Base-by-base conservation (phyloP, 2,888 invertebrate genomes). In the Himalopsyche kuldschensis region DNA sequence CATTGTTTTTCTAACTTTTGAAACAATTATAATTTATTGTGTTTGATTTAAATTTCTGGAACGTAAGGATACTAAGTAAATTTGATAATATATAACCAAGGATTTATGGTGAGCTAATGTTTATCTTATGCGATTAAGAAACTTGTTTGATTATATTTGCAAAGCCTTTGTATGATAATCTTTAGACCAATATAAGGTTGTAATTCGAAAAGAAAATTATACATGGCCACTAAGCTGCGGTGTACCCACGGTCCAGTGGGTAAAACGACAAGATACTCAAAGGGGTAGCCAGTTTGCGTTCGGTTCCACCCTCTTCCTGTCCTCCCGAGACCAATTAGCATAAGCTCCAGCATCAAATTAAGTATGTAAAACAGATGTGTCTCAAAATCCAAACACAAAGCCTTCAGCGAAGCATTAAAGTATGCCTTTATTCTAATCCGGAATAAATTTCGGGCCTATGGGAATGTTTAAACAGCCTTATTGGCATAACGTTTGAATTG, bases 301-400 rank as follows among this genome's bases (percentile, higher is more conserved):
- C 24, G 15, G 69, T 24, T 69, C 69, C 69, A 11, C 69, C 69
- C 69, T 69, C 69, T 69, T 69, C 69, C 69, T 69, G 69, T 69
- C 69, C 69, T 69, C 30, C 69, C 30, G 69, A 69, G 69, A 69
- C 69, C 69, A 69, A 69, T 69, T 69, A 69, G 69, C 69, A 69
- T 69, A 69, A 69, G 69, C 69, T 69, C 69, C 27, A 27, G 69
- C 69, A 69, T 69, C 69, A 69, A 69, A 69, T 69, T 69, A 69
- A 69, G 69, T 69, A 69, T 69, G 69, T 69, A 69, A 69, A 69
- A 69, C 69, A 69, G 69, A 69, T 69, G 69, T 69, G 69, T 69
- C 69, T 69, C 69, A 69, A 69, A 69, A 69, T 69, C 69, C 69
- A 69, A 69, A 69, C 27, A 69, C 69, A 69, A 69, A 30, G 69